Evolutionary conservation across 2,888 invertebrate genomes (phyloP).

Genomic region (Folsomia manolachei): DNA sequence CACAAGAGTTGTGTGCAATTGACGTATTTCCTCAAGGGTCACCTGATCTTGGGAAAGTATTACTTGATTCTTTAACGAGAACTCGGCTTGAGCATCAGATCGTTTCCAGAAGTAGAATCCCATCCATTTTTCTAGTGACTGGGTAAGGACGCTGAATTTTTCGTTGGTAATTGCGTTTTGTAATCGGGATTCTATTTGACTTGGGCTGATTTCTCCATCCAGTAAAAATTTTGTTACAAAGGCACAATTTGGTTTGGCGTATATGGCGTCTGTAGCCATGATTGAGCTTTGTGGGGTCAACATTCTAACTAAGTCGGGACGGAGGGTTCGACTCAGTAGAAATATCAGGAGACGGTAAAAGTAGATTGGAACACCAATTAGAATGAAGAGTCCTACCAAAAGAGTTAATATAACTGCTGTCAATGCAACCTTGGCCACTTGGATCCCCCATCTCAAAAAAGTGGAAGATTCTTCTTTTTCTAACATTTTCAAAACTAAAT

Average conservation of each 20-base stretch:
- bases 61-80: neutral
- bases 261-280: slow-evolving; percentile 1
- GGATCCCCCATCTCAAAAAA: neutral
- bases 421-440: neutral
- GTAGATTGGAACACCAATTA: neutral
- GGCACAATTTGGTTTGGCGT: neutral
- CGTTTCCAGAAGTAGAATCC: neutral
- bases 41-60: neutral
- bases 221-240: neutral
- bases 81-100: neutral
- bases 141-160: neutral
- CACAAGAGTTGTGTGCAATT: neutral
- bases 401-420: neutral
- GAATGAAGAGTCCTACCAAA: neutral
- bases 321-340: neutral
- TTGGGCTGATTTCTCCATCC: neutral
- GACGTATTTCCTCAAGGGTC: neutral
- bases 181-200: neutral
- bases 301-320: slow-evolving; percentile 1
- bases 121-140: neutral
- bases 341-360: neutral
- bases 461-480: no score
- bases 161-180: neutral
- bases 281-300: neutral
- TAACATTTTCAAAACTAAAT: no score